Percentiles rank a stretch among this genome's conserved stretches.
Conservation (phyloP, 2,888 invertebrate species). For the Heliconius ismenius region DNA sequence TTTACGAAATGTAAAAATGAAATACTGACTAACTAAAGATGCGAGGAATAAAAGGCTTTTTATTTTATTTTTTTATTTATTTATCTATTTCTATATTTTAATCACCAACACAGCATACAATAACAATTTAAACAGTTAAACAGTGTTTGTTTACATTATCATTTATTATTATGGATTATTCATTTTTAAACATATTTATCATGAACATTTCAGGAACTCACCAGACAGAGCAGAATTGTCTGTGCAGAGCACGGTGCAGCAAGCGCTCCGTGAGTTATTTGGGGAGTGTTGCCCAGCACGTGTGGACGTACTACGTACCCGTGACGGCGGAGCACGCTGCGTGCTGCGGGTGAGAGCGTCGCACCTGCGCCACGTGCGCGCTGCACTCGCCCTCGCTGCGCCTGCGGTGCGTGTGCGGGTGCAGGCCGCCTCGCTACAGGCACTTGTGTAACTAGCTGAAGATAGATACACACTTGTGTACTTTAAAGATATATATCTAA, state of each 20-base stretch:
- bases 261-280: conserved; percentile 48
- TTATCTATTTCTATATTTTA: too few relatives aligned
- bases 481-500: not conserved
- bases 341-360: conserved; percentile 80
- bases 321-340: conserved; percentile 34
- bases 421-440: conserved; percentile 52
- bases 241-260: conserved; percentile 49
- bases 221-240: conserved; percentile 43
- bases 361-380: conserved; percentile 47
- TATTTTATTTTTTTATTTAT: too few relatives aligned
- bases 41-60: too few relatives aligned
- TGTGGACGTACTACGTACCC: conserved; percentile 55
- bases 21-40: too few relatives aligned
- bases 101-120: too few relatives aligned
- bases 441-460: conserved; percentile 46
- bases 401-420: conserved; percentile 43
- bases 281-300: conserved; percentile 53
- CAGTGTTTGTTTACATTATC: not conserved
- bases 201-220: conserved; percentile 37
- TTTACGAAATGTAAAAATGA: too few relatives aligned
- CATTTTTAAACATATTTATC: not conserved
- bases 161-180: not conserved
- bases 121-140: too few relatives aligned
- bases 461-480: too few relatives aligned
- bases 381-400: conserved; percentile 50